Evolutionary conservation across 2,113 vertebrate genomes (phyloP).

Genomic region (Alouatta palliata): DNA sequence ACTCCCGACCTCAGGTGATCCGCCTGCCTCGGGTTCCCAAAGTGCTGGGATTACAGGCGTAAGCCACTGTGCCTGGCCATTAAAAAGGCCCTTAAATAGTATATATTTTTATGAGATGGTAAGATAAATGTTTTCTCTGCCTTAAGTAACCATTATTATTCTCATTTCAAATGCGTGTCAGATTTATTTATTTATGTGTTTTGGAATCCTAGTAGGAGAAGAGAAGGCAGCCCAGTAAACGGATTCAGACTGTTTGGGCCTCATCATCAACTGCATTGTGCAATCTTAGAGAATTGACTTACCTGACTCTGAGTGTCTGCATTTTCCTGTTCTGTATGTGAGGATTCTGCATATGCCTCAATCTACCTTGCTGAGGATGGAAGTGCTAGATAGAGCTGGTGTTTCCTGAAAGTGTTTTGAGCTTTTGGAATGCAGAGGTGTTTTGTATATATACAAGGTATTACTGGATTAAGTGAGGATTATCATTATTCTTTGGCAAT

Average conservation of each 20-base stretch:
- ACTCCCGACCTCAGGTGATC: too few species aligned
- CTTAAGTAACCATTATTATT: not conserved
- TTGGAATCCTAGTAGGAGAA: not conserved
- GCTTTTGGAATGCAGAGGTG: not conserved
- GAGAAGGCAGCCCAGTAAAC: not conserved
- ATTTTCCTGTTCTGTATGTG: not conserved
- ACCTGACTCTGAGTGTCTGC: not conserved
- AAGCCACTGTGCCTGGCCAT: too few species aligned
- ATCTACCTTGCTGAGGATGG: not conserved
- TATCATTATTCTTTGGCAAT: slow-evolving; percentile 7
- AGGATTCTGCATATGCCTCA: not conserved
- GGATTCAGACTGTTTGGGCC: not conserved
- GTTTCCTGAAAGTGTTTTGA: not conserved
- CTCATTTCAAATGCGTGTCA: not conserved
- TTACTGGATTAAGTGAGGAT: not conserved
- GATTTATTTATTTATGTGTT: slow-evolving; percentile 45
- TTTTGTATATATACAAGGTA: not conserved
- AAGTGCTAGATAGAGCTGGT: not conserved
- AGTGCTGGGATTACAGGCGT: too few species aligned
- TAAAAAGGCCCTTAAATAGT: not conserved
- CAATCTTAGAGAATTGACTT: not conserved
- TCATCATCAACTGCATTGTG: not conserved
- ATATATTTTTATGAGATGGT: not conserved
- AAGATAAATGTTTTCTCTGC: slow-evolving; percentile 22
- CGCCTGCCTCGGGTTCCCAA: too few species aligned